Conservation (phyloP, 2,888 invertebrate species). For the Acleris cristana region DNA sequence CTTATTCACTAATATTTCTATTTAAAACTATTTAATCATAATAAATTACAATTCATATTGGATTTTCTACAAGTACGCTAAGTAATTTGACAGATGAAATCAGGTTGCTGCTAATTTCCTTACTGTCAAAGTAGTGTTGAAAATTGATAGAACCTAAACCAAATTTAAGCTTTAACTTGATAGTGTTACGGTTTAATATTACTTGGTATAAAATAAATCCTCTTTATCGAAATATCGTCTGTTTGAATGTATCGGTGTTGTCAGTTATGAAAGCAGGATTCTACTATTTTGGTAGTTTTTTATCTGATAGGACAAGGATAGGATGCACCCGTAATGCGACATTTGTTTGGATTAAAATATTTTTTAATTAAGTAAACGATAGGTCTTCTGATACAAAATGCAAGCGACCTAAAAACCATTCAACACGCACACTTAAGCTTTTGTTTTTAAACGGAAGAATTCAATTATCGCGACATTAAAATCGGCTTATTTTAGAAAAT, state of each 20-base stretch:
- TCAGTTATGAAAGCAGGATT: neutral
- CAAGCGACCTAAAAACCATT: no score
- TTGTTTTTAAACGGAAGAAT: no score
- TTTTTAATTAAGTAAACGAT: no score
- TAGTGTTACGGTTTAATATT: neutral
- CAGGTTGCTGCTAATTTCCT: neutral
- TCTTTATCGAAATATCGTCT: neutral
- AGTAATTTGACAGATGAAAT: constrained; percentile 23
- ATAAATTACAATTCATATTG: constrained; percentile 30
- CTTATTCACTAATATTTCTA: constrained; percentile 21
- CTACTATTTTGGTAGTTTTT: constrained; percentile 11
- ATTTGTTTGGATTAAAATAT: no score
- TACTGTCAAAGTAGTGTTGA: neutral
- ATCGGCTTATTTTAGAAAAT: no score
- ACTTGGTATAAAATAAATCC: no score
- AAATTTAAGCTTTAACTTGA: neutral
- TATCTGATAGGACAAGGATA: no score
- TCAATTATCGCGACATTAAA: no score
- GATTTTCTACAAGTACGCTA: constrained; percentile 26
- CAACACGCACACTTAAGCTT: no score
- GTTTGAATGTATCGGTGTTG: neutral
- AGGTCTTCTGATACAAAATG: no score
- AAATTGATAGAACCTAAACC: neutral
- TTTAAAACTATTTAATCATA: constrained; percentile 18
- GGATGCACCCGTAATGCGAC: no score